A percentile compares a stretch with the other conserved stretches of the same genome.
Conservation (phyloP, 2,797 vertebrate genomes). For the Selene dorsalis region DNA sequence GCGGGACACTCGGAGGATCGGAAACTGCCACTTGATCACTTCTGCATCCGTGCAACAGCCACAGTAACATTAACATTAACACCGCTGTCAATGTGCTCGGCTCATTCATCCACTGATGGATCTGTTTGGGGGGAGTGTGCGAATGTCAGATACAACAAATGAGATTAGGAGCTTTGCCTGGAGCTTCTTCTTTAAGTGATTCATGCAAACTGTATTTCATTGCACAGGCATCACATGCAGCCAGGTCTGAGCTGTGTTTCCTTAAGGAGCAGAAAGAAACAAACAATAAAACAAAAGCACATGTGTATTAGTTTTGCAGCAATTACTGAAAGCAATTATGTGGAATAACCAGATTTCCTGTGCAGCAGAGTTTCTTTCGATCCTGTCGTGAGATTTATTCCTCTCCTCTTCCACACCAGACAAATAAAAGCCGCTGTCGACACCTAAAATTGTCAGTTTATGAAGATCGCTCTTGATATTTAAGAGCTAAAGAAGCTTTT, state of each 20-base stretch:
- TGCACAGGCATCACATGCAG: not conserved
- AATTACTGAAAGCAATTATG: slow-evolving; percentile 40
- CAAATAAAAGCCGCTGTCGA: not conserved
- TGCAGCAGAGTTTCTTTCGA: not conserved
- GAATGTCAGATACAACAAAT: too few relatives aligned
- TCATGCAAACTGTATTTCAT: not conserved
- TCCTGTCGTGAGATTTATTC: not conserved
- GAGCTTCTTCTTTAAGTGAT: not conserved
- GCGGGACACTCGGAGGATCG: slow-evolving; percentile 44
- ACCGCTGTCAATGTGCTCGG: not conserved
- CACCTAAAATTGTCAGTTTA: not conserved
- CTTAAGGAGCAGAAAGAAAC: not conserved
- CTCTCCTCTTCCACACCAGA: not conserved
- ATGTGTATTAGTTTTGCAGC: slow-evolving; percentile 2
- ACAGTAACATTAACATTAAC: not conserved
- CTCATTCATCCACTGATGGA: not conserved
- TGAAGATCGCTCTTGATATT: not conserved
- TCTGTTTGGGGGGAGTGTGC: too few relatives aligned
- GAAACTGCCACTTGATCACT: slow-evolving; percentile 36
- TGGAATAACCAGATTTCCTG: slow-evolving; percentile 22
- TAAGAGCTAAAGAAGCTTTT: not conserved
- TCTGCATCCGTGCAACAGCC: slow-evolving; percentile 28
- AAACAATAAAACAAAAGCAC: not conserved
- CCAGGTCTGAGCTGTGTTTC: not conserved
- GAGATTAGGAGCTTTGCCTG: not conserved